phyloP scores from a whole-genome alignment of 2,113 vertebrate genomes.

The Calonectris borealis region DNA sequence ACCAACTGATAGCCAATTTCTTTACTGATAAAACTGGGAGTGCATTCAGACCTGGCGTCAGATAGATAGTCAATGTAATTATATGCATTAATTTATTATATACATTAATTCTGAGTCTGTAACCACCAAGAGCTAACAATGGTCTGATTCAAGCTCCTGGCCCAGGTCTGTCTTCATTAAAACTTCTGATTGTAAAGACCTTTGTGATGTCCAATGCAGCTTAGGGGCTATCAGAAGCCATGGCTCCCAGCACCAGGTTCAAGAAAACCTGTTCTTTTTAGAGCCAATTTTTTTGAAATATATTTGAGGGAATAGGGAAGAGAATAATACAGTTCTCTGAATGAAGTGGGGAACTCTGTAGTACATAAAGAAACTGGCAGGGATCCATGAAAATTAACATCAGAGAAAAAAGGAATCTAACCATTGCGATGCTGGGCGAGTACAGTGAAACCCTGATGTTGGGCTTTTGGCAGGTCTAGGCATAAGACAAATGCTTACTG shows the following conservation, averaged over 20 bases:
- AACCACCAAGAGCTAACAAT: neutral
- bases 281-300: neutral
- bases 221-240: neutral
- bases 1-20: neutral
- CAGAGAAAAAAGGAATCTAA: slow-evolving; percentile 57
- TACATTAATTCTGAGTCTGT: neutral
- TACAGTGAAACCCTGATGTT: slow-evolving; percentile 32
- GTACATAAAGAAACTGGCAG: slow-evolving; percentile 50
- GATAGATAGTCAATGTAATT: neutral
- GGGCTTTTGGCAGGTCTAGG: slow-evolving; percentile 61
- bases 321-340: neutral
- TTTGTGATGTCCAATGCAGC: neutral
- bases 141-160: neutral
- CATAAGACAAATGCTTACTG: slow-evolving; percentile 26
- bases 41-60: neutral
- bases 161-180: neutral
- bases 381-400: slow-evolving; percentile 42
- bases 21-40: neutral
- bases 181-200: neutral
- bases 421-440: slow-evolving; percentile 52
- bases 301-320: neutral
- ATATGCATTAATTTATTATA: neutral
- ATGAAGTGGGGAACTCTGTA: slow-evolving; percentile 17
- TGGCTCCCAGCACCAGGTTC: neutral
- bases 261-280: neutral